These are phyloP conservation scores for Mesembrinibis cayennensis DNA, from an alignment of 2,113 vertebrate species.

Conservation along the genomic window DNA sequence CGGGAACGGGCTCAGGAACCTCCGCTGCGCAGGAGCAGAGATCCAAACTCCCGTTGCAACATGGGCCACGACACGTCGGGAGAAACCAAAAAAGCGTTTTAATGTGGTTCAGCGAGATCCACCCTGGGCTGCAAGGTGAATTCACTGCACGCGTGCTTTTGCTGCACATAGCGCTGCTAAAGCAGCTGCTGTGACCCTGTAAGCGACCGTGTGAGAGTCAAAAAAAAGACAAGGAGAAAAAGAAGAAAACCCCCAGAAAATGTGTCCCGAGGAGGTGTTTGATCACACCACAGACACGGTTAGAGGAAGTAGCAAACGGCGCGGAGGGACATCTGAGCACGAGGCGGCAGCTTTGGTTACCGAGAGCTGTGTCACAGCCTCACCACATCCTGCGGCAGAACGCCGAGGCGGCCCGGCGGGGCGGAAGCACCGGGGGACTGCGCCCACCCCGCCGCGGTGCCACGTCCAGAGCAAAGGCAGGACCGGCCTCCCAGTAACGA, in stretches of 20 bases:
- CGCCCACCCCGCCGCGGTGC: fast-evolving
- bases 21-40: neutral
- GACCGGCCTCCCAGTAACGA: fast-evolving
- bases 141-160: fast-evolving
- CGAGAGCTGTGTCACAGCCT: conserved; percentile 7
- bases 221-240: neutral
- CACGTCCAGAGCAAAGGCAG: neutral
- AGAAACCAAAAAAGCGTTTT: neutral
- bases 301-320: neutral
- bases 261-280: fast-evolving
- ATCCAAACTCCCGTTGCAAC: neutral
- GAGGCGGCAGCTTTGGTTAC: neutral
- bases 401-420: neutral
- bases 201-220: neutral
- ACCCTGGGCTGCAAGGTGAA: neutral
- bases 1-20: neutral
- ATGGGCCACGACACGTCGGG: fast-evolving
- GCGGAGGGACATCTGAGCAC: neutral
- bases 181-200: fast-evolving
- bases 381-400: conserved; percentile 52
- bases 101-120: neutral
- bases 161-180: neutral
- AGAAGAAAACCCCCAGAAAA: neutral
- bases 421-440: neutral
- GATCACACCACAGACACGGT: neutral